A percentile compares a stretch with the other conserved stretches of the same genome.
Evolutionary conservation across 2,888 invertebrate genomes (phyloP).

Genomic region (Allolobophora icterica): DNA sequence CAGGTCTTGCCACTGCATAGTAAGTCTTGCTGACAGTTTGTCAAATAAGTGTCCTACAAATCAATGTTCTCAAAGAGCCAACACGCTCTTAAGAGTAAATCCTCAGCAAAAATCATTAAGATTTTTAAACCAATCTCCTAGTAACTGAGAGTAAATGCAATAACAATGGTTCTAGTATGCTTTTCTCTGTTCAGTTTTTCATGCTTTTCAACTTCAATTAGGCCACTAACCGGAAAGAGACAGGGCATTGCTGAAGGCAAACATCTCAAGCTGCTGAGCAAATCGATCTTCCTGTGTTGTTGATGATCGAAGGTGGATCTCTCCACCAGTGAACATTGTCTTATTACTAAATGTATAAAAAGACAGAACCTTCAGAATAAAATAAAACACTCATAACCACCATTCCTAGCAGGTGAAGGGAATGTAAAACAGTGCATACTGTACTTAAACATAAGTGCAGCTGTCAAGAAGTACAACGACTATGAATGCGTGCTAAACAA

Average conservation of each 20-base stretch:
- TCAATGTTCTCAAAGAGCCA: not conserved
- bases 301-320: not conserved
- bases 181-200: not conserved
- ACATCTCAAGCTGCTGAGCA: constrained; percentile 75
- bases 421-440: too few species aligned
- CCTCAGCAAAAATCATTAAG: not conserved
- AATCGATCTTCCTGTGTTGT: constrained; percentile 23
- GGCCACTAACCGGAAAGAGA: constrained; percentile 74
- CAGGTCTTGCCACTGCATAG: not conserved
- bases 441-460: too few species aligned
- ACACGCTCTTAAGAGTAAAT: not conserved
- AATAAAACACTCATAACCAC: not conserved
- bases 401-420: too few species aligned
- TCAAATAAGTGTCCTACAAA: not conserved
- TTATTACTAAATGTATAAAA: constrained; percentile 19
- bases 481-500: too few species aligned
- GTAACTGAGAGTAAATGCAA: not conserved
- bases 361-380: not conserved
- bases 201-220: not conserved
- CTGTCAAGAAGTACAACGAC: too few species aligned
- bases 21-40: not conserved
- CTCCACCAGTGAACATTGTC: not conserved
- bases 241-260: constrained; percentile 92
- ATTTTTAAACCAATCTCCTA: not conserved
- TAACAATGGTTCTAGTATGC: not conserved